These are phyloP conservation scores for Psittacus erithacus DNA, from an alignment of 2,113 vertebrate genomes.

Conservation along the genomic window DNA sequence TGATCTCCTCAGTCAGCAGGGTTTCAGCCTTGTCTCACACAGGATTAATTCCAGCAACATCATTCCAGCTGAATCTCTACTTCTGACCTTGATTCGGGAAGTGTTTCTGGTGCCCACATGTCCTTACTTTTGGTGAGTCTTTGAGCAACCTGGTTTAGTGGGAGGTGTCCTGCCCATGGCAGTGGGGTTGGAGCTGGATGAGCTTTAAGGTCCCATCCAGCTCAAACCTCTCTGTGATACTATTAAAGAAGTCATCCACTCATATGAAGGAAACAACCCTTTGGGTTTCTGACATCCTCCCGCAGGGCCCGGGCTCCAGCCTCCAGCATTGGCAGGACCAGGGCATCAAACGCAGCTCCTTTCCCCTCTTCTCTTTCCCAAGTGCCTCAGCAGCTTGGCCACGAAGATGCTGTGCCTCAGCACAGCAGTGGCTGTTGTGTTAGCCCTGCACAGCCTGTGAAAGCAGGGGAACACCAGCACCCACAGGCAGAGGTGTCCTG, in stretches of 20 bases:
- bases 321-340: fast-evolving
- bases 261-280: background rate
- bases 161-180: background rate
- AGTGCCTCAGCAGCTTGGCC: fast-evolving
- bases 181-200: background rate
- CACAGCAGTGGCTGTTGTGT: fast-evolving
- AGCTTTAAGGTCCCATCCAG: background rate
- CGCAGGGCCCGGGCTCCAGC: background rate
- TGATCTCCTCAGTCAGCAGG: background rate
- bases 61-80: background rate
- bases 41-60: background rate
- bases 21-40: background rate
- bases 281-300: background rate
- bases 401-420: fast-evolving
- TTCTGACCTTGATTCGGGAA: background rate
- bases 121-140: background rate
- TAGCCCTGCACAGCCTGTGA: background rate
- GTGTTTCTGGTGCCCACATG: background rate
- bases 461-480: fast-evolving
- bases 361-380: too few species aligned
- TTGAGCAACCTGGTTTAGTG: background rate
- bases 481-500: background rate
- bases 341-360: fast-evolving
- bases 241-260: background rate
- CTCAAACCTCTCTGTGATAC: background rate